phyloP scores from a whole-genome alignment of 2,797 vertebrate genomes.

The Enteromius paludinosus region DNA sequence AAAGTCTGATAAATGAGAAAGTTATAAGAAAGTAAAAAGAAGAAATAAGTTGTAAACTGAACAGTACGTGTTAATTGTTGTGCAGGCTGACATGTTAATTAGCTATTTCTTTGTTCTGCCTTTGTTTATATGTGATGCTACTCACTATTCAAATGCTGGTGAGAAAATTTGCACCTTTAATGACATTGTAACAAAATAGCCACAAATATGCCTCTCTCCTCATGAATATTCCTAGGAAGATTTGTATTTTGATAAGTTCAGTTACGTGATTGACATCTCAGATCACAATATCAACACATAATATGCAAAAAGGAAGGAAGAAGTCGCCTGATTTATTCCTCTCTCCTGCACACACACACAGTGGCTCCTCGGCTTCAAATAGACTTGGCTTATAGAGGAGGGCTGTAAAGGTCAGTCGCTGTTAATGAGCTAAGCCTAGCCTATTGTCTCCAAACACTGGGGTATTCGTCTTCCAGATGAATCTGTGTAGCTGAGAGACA shows the following conservation, averaged over 20 bases:
- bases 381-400: slow-evolving; percentile 31
- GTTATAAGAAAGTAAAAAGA: neutral
- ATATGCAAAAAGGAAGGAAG: neutral
- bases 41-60: neutral
- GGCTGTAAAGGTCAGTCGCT: slow-evolving; percentile 50
- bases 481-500: slow-evolving; percentile 29
- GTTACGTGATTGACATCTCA: slow-evolving; percentile 40
- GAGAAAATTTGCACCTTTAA: slow-evolving; percentile 8
- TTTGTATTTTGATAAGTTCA: slow-evolving; percentile 21
- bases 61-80: neutral
- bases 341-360: neutral
- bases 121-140: slow-evolving; percentile 9
- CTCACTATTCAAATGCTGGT: neutral
- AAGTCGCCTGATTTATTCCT: neutral
- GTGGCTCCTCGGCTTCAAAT: neutral
- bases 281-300: slow-evolving; percentile 20
- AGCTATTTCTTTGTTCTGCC: neutral
- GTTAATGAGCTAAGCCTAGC: slow-evolving; percentile 48
- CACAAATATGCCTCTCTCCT: slow-evolving; percentile 13
- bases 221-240: slow-evolving; percentile 46
- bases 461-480: slow-evolving; percentile 27
- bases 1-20: neutral
- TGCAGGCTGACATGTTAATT: slow-evolving; percentile 10
- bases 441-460: slow-evolving; percentile 34
- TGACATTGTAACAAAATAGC: neutral